phyloP scores from a whole-genome alignment of 2,113 vertebrate genomes.

The Burhinus bistriatus region DNA sequence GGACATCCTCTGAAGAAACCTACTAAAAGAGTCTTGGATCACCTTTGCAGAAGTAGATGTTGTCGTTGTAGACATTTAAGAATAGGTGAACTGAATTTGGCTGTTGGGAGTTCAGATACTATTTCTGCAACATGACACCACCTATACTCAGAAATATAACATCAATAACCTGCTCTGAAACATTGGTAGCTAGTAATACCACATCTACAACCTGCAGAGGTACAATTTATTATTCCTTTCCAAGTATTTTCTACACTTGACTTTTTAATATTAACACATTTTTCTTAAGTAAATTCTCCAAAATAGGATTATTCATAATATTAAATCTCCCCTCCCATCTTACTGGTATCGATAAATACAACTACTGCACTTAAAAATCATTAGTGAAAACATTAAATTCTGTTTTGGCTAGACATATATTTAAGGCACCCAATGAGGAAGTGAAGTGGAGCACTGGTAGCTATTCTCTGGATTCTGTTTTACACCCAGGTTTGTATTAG shows the following conservation, averaged over 20 bases:
- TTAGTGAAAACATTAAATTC: background rate
- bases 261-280: background rate
- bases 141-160: background rate
- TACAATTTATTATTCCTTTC: background rate
- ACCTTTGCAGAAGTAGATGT: background rate
- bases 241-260: background rate
- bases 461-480: background rate
- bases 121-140: background rate
- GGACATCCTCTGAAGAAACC: background rate
- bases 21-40: background rate
- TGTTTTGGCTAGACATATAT: background rate
- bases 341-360: background rate
- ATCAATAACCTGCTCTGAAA: background rate
- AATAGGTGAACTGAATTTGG: background rate
- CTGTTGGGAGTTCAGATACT: background rate
- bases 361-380: background rate
- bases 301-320: background rate
- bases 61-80: background rate
- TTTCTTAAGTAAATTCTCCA: background rate
- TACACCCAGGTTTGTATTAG: background rate
- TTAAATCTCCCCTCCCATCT: background rate
- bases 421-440: background rate
- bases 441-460: background rate
- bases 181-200: background rate
- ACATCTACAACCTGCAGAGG: background rate